A percentile compares a stretch with the other conserved stretches of the same genome.
phyloP scores from a whole-genome alignment of 2,797 vertebrate genomes.

The Myripristis jacobus region DNA sequence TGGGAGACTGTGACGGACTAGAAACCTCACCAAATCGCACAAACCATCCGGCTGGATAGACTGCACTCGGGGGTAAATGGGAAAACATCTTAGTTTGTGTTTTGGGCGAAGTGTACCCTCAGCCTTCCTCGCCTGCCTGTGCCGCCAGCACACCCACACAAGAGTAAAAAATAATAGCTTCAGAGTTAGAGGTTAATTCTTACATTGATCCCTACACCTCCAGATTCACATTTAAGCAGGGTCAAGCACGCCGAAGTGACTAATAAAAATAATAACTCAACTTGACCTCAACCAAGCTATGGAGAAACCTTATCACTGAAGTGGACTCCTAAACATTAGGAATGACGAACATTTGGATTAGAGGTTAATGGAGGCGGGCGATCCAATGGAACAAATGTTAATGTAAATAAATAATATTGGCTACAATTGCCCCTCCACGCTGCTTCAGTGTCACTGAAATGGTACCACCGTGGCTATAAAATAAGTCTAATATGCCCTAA shows the following conservation, averaged over 20 bases:
- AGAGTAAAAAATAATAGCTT: neutral
- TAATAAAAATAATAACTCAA: constrained; percentile 6
- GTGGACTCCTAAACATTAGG: too few species aligned
- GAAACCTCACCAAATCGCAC: too few species aligned
- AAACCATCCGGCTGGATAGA: too few species aligned
- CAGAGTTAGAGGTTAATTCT: neutral
- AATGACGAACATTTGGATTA: too few species aligned
- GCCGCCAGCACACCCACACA: neutral
- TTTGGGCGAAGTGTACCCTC: too few species aligned
- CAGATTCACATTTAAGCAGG: constrained; percentile 20
- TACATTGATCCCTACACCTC: constrained; percentile 12
- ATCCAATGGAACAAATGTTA: too few species aligned
- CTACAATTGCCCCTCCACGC: neutral
- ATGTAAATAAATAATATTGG: neutral
- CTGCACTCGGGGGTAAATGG: too few species aligned
- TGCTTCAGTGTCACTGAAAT: too few species aligned
- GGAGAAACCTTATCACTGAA: neutral
- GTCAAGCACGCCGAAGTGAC: constrained; percentile 21
- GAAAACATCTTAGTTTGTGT: too few species aligned
- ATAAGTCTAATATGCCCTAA: too few species aligned
- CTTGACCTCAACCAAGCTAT: neutral
- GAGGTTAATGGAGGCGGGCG: too few species aligned
- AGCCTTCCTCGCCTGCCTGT: neutral
- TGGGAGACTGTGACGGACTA: too few species aligned
- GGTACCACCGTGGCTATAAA: neutral